These are phyloP conservation scores for Copsychus sechellarum DNA, from an alignment of 2,113 vertebrate genomes.

Conservation along the genomic window DNA sequence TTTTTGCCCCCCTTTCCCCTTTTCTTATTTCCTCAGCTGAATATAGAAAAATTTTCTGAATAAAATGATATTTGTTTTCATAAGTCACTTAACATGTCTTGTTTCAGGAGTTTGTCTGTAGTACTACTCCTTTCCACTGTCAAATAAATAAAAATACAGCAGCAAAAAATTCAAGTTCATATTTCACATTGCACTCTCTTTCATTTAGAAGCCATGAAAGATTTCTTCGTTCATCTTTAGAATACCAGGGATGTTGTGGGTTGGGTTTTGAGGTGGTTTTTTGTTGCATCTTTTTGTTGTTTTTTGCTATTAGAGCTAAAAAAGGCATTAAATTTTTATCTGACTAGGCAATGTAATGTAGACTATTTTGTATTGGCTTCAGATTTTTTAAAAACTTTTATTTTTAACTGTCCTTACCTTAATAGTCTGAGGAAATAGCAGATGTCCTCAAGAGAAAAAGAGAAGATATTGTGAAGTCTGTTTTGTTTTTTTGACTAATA, in stretches of 20 bases:
- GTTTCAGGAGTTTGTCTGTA: background rate
- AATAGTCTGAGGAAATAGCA: background rate
- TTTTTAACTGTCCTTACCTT: background rate
- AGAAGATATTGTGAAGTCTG: background rate
- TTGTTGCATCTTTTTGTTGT: background rate
- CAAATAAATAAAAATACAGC: background rate
- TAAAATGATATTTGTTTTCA: background rate
- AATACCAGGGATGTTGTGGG: background rate
- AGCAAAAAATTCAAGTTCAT: background rate
- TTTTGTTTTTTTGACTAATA: background rate
- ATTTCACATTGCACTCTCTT: background rate
- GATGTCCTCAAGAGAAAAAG: background rate
- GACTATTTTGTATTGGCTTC: background rate
- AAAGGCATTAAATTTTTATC: background rate
- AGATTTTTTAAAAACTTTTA: background rate
- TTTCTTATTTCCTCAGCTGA: background rate
- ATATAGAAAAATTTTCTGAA: background rate
- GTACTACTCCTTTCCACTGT: background rate
- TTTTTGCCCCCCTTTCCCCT: fast-evolving
- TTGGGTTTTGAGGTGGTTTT: background rate
- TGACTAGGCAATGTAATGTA: background rate
- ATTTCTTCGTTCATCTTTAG: background rate
- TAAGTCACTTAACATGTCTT: background rate
- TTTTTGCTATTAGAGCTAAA: background rate
- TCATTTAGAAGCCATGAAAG: background rate